Conservation (phyloP, 1,140 invertebrate genomes). For the Homalodisca vitripennis region DNA sequence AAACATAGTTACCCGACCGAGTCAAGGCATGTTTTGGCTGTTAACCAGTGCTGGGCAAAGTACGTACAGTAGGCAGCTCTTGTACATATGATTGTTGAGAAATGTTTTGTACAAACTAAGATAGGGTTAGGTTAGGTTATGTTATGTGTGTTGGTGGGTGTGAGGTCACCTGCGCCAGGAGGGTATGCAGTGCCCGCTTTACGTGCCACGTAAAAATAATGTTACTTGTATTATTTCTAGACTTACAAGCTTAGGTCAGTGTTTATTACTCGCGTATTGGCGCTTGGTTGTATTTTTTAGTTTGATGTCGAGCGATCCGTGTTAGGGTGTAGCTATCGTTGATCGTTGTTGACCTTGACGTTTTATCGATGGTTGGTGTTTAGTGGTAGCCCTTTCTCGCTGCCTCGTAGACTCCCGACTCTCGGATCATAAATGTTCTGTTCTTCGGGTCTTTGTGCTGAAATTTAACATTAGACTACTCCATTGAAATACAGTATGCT, state of each 20-base stretch:
- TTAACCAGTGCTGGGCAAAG: not conserved
- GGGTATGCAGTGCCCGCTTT: not conserved
- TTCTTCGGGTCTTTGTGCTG: not conserved
- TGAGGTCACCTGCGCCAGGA: not conserved
- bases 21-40: slow-evolving; percentile 10
- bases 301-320: not conserved
- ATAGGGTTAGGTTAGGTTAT: not conserved
- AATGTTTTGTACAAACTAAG: slow-evolving; percentile 20
- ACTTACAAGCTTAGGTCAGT: slow-evolving; percentile 12
- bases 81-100: slow-evolving; percentile 23
- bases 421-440: too few species aligned
- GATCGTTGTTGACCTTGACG: slow-evolving; percentile 11
- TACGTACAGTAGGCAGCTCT: not conserved
- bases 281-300: slow-evolving; percentile 21
- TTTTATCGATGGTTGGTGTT: slow-evolving; percentile 15
- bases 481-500: not conserved
- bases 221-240: slow-evolving; percentile 17
- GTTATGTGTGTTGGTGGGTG: not conserved
- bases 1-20: slow-evolving; percentile 17
- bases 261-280: not conserved
- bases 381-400: slow-evolving; percentile 2
- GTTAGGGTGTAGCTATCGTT: slow-evolving; percentile 24
- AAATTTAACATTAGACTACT: not conserved
- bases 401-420: slow-evolving; percentile 10
- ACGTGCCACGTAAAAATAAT: not conserved